Percentiles rank a stretch among this genome's conserved stretches.
These are phyloP conservation scores for Coronaproctus castanopsis DNA, from an alignment of 2,888 invertebrate species.

Conservation along the genomic window DNA sequence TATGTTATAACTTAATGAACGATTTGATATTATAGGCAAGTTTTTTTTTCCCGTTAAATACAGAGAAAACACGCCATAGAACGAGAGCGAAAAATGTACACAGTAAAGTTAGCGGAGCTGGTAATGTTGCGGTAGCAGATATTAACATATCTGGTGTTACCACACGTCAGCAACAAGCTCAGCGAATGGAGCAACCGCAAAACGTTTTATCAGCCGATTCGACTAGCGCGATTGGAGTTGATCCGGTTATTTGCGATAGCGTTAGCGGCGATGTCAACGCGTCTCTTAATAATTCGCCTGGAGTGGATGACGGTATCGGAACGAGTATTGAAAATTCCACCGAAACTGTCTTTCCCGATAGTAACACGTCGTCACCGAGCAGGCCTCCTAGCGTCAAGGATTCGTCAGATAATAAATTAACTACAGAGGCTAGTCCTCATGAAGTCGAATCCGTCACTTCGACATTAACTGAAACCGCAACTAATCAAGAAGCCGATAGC, in stretches of 20 bases:
- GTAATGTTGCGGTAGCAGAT: constrained; percentile 13
- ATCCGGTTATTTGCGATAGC: constrained; percentile 19
- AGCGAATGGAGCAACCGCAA: constrained; percentile 21
- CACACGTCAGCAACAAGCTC: constrained; percentile 33
- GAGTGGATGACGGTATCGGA: constrained; percentile 9
- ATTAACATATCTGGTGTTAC: constrained; percentile 53
- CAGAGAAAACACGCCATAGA: constrained; percentile 24
- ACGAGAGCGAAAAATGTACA: constrained; percentile 47
- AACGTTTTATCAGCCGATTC: constrained; percentile 1
- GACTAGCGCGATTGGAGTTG: constrained; percentile 21
- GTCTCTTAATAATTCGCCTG: constrained; percentile 14
- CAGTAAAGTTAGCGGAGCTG: constrained; percentile 31
- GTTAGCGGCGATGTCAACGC: constrained; percentile 22
- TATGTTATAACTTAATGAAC: no score
- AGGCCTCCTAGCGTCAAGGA: no score
- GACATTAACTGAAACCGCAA: not conserved
- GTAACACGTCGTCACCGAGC: not conserved
- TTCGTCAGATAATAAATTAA: no score
- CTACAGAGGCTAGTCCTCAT: no score
- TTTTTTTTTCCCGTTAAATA: no score
- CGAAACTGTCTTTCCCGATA: constrained; percentile 6
- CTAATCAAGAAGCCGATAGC: no score
- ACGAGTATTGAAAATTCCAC: constrained; percentile 18
- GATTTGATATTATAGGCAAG: no score
- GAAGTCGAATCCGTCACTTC: no score